Evolutionary conservation across 2,113 vertebrate genomes (phyloP).

Genomic region (Sakesphorus luctuosus): DNA sequence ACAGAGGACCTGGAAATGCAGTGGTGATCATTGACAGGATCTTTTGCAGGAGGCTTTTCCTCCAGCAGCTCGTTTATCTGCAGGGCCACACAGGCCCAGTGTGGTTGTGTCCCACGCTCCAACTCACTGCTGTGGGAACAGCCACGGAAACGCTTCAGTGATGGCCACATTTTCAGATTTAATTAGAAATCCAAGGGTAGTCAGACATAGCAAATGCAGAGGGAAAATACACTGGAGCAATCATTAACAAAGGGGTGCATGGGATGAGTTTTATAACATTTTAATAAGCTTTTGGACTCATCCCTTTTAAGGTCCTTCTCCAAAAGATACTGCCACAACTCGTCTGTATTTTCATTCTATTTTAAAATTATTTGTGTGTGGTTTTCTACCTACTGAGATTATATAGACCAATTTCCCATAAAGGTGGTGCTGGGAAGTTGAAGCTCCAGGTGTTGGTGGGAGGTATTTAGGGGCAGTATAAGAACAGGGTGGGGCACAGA

Average conservation of each 20-base stretch:
- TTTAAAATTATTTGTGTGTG: neutral
- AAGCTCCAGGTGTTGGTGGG: neutral
- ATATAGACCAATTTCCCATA: neutral
- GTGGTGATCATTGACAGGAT: neutral
- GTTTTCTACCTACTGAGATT: neutral
- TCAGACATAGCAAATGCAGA: neutral
- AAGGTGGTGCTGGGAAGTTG: neutral
- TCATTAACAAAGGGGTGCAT: neutral
- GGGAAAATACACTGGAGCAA: neutral
- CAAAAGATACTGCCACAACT: neutral
- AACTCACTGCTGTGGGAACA: neutral
- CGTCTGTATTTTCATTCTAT: neutral
- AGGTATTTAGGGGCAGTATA: neutral
- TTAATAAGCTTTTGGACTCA: neutral
- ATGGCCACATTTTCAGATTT: neutral
- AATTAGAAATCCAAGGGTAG: neutral
- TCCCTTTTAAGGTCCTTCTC: neutral
- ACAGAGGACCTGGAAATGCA: neutral
- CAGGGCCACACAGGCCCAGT: neutral
- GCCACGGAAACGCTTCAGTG: neutral
- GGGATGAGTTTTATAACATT: neutral
- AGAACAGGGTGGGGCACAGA: rapidly evolving
- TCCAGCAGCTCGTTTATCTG: neutral
- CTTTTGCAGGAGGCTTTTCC: neutral
- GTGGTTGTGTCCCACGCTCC: neutral